phyloP scores from a whole-genome alignment of 2,888 invertebrate genomes.

The Nasonovia ribisnigri region DNA sequence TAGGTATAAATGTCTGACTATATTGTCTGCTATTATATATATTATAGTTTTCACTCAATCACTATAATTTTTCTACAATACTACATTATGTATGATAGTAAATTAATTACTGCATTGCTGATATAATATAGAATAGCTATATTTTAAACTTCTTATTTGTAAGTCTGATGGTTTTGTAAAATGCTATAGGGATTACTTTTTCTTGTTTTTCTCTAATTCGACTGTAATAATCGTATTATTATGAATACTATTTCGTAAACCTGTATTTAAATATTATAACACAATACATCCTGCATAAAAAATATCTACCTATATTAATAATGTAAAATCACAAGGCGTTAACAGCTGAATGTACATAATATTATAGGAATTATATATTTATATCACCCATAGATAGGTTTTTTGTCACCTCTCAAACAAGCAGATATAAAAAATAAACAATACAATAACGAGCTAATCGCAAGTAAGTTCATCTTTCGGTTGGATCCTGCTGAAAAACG shows the following conservation, averaged over 20 bases:
- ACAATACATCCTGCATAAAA: not conserved
- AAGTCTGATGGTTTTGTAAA: not conserved
- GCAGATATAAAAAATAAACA: not conserved
- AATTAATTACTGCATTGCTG: not conserved
- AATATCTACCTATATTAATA: not conserved
- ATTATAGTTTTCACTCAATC: not conserved
- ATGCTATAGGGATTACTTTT: not conserved
- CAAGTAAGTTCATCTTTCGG: no score
- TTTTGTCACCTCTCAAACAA: not conserved
- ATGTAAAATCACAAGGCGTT: conserved; percentile 25
- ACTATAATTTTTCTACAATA: not conserved
- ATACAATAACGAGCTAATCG: not conserved
- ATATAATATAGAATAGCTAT: not conserved
- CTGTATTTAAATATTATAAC: conserved; percentile 37
- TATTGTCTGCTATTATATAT: not conserved
- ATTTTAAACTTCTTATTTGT: not conserved
- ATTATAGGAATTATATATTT: not conserved
- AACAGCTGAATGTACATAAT: not conserved
- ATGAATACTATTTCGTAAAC: conserved; percentile 23
- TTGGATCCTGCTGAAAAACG: not conserved
- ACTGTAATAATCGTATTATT: conserved; percentile 28
- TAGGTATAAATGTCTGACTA: not conserved
- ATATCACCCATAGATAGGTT: not conserved
- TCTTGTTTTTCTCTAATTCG: not conserved
- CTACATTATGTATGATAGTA: not conserved